A percentile compares a stretch with the other conserved stretches of the same genome.
Conservation (phyloP, 2,113 vertebrate species). For the Ochotona princeps region DNA sequence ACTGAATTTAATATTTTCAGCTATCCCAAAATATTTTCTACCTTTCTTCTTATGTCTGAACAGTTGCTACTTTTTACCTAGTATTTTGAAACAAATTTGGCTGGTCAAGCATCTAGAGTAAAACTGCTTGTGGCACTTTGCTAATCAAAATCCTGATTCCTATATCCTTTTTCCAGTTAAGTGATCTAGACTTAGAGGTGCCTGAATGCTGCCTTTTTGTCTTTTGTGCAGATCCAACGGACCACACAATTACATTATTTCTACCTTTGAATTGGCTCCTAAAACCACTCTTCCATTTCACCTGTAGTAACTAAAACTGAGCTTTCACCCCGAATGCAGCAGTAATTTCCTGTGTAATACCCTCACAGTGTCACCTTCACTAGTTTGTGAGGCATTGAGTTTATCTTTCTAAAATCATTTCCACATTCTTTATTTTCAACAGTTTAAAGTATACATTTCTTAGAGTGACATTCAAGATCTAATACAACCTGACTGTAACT, state of each 20-base stretch:
- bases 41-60: neutral
- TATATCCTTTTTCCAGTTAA: neutral
- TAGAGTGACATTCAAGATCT: neutral
- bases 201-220: neutral
- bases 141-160: conserved; percentile 26
- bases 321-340: neutral
- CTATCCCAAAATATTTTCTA: neutral
- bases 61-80: neutral
- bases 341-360: neutral
- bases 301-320: neutral
- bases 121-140: neutral
- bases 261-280: conserved; percentile 46
- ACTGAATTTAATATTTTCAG: neutral
- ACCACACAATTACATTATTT: conserved; percentile 26
- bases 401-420: conserved; percentile 38
- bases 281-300: conserved; percentile 9
- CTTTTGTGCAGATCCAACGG: neutral
- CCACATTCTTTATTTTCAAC: neutral
- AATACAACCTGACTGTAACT: neutral
- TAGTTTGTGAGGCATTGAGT: neutral
- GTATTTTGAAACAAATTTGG: conserved; percentile 30
- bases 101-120: neutral
- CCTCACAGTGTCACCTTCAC: neutral
- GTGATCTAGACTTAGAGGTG: neutral
- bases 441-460: conserved; percentile 20